Percentiles rank a stretch among this genome's conserved stretches.
Conservation (phyloP, 2,113 vertebrate species). For the Neoarius graeffei region DNA sequence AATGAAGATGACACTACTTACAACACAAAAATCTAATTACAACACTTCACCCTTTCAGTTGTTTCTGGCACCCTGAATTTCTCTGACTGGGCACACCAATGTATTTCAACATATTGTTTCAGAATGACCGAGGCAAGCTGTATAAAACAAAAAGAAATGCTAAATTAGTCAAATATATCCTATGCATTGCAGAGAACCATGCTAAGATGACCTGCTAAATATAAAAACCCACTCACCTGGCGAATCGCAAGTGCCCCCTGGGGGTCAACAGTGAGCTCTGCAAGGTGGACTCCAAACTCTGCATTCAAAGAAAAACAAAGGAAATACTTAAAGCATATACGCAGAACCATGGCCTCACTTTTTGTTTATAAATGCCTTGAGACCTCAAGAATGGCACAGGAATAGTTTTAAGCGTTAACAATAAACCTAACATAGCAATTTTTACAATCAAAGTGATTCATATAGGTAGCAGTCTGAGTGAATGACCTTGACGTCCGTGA, state of each 20-base stretch:
- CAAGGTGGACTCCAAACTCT: constrained; percentile 98
- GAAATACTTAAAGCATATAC: too few species aligned
- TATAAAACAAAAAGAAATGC: constrained; percentile 46
- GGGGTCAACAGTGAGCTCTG: constrained; percentile 94
- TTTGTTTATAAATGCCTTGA: too few species aligned
- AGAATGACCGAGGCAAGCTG: constrained; percentile 95
- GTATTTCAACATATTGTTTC: constrained; percentile 98
- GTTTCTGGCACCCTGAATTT: constrained; percentile 97
- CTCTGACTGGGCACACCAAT: constrained; percentile 98
- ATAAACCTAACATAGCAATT: too few species aligned
- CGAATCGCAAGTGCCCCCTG: constrained; percentile 93
- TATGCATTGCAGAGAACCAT: background rate
- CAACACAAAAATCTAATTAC: background rate
- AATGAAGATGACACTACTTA: background rate
- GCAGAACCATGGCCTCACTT: too few species aligned
- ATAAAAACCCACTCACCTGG: constrained; percentile 78
- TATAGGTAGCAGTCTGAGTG: too few species aligned
- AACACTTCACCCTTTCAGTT: constrained; percentile 85
- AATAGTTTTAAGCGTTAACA: too few species aligned
- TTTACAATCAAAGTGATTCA: too few species aligned
- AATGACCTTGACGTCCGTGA: too few species aligned
- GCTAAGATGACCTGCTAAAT: background rate
- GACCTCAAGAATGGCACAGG: too few species aligned
- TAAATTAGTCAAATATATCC: background rate
- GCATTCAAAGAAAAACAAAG: constrained; percentile 31